These are phyloP conservation scores for Anastatus disparis DNA, from an alignment of 1,140 invertebrate genomes.

Conservation along the genomic window DNA sequence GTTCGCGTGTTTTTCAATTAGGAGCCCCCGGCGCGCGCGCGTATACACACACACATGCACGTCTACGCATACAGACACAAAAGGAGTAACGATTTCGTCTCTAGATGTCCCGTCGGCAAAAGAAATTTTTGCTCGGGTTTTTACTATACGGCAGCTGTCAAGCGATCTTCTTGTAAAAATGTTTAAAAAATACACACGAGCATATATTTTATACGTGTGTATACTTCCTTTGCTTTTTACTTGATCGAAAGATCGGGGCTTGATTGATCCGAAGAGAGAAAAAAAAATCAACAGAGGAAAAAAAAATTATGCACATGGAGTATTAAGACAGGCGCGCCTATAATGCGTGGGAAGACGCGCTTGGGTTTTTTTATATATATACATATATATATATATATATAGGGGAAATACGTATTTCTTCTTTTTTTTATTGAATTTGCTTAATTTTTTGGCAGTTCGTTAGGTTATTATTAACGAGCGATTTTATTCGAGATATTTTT, in stretches of 20 bases:
- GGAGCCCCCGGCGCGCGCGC: conserved; percentile 20
- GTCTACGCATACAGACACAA: too few species aligned
- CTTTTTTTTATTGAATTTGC: conserved; percentile 6
- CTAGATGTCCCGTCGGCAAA: not conserved
- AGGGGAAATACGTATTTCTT: not conserved
- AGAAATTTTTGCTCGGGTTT: not conserved
- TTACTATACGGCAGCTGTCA: conserved; percentile 16
- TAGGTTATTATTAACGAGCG: not conserved
- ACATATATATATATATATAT: too few species aligned
- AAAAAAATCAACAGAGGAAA: too few species aligned
- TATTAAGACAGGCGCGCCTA: not conserved
- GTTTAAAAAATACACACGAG: not conserved
- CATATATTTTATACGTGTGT: too few species aligned
- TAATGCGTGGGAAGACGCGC: conserved; percentile 21
- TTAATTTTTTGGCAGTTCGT: not conserved
- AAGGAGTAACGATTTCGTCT: conserved; percentile 10
- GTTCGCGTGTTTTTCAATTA: conserved; percentile 38
- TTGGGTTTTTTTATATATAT: too few species aligned
- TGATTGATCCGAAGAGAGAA: conserved; percentile 17
- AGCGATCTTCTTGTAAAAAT: not conserved
- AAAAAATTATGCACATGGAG: not conserved
- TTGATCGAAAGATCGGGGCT: too few species aligned
- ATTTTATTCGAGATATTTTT: not conserved
- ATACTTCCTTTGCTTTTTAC: too few species aligned
- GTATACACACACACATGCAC: too few species aligned